Conservation (phyloP, 2,113 vertebrate genomes). For the Pomatostomus ruficeps region DNA sequence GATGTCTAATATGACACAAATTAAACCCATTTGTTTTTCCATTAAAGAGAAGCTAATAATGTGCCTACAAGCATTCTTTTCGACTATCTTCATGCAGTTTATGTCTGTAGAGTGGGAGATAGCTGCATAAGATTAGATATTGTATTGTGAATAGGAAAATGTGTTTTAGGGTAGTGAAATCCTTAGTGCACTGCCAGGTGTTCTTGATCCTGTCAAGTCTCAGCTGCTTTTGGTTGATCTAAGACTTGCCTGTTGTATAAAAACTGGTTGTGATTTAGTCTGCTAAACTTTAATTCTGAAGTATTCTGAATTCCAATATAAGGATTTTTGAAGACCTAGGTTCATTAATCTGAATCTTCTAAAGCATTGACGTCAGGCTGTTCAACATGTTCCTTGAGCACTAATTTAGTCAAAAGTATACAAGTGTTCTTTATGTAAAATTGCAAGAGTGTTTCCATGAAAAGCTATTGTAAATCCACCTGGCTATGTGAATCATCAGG, state of each 20-base stretch:
- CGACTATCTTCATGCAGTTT: neutral
- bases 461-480: neutral
- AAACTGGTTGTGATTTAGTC: neutral
- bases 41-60: neutral
- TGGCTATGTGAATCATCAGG: neutral
- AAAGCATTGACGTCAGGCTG: neutral
- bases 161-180: neutral
- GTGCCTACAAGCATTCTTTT: neutral
- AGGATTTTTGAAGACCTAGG: neutral
- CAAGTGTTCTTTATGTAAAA: neutral
- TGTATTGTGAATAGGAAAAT: neutral
- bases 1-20: neutral
- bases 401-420: neutral
- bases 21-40: neutral
- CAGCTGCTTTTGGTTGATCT: neutral
- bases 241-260: neutral
- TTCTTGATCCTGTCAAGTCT: neutral
- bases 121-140: neutral
- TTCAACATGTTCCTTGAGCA: neutral
- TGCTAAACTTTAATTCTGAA: neutral
- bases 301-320: neutral
- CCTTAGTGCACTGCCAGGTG: neutral
- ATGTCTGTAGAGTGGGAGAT: neutral
- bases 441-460: neutral
- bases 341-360: neutral